Evolutionary conservation across 2,797 vertebrate species (phyloP).

Genomic region (Okamejei kenojei): DNA sequence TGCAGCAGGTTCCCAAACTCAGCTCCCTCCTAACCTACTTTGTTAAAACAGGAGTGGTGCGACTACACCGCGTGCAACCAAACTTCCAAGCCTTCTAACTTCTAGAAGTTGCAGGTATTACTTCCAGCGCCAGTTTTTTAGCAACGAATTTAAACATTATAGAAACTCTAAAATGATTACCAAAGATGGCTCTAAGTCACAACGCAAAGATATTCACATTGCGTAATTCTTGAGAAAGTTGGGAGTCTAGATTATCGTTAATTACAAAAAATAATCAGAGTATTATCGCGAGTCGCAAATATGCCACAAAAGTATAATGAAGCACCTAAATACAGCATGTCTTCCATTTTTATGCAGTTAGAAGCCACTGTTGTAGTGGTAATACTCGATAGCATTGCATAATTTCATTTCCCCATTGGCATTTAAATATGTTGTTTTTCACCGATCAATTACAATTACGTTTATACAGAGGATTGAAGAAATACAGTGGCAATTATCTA

Average conservation of each 20-base stretch:
- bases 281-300: background rate
- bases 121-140: background rate
- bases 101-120: background rate
- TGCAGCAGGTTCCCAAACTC: conserved; percentile 30
- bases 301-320: background rate
- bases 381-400: background rate
- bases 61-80: background rate
- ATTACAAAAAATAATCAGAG: background rate
- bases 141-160: background rate
- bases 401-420: background rate
- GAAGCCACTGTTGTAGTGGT: background rate
- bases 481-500: background rate
- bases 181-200: background rate
- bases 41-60: background rate
- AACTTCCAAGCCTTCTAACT: background rate
- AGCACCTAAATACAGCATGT: too few species aligned
- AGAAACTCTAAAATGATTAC: background rate
- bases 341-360: background rate
- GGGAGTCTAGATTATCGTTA: background rate
- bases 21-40: background rate
- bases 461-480: background rate
- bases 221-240: background rate
- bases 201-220: background rate
- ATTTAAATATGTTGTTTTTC: too few species aligned
- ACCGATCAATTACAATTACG: background rate